These are phyloP conservation scores for Octopus bimaculoides DNA, from an alignment of 1,140 invertebrate species.

Conservation along the genomic window DNA sequence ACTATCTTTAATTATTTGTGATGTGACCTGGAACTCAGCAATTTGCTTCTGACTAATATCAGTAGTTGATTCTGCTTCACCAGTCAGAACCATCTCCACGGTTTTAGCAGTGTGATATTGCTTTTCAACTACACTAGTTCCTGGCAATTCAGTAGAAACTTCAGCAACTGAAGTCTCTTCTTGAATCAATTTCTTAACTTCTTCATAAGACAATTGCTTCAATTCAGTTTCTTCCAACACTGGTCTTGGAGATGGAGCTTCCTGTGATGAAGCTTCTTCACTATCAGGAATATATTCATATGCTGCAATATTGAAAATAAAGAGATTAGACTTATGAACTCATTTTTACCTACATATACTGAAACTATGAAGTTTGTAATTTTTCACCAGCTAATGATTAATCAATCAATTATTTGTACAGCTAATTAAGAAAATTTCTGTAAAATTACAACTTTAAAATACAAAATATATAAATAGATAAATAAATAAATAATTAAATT, in stretches of 20 bases:
- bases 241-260: conserved; percentile 44
- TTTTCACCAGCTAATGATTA: too few relatives aligned
- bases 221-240: conserved; percentile 36
- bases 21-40: too few relatives aligned
- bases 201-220: conserved; percentile 13
- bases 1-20: conserved; percentile 8
- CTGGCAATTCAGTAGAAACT: conserved; percentile 18
- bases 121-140: conserved; percentile 10
- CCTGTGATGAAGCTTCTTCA: conserved; percentile 66
- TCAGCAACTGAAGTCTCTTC: conserved; percentile 3
- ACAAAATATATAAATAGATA: too few relatives aligned
- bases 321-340: background rate
- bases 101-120: conserved; percentile 20
- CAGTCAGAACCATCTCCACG: conserved; percentile 12
- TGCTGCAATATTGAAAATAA: conserved; percentile 64
- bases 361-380: too few relatives aligned
- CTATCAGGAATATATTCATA: conserved; percentile 91
- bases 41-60: conserved; percentile 18
- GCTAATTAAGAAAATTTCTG: too few relatives aligned
- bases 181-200: conserved; percentile 19
- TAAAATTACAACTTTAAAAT: too few relatives aligned
- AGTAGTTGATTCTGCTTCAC: conserved; percentile 37
- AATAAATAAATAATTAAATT: too few relatives aligned
- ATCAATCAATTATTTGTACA: too few relatives aligned
- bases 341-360: too few relatives aligned